Evolutionary conservation across 2,797 vertebrate genomes (phyloP).

Genomic region (Mormyrops attenuatus): DNA sequence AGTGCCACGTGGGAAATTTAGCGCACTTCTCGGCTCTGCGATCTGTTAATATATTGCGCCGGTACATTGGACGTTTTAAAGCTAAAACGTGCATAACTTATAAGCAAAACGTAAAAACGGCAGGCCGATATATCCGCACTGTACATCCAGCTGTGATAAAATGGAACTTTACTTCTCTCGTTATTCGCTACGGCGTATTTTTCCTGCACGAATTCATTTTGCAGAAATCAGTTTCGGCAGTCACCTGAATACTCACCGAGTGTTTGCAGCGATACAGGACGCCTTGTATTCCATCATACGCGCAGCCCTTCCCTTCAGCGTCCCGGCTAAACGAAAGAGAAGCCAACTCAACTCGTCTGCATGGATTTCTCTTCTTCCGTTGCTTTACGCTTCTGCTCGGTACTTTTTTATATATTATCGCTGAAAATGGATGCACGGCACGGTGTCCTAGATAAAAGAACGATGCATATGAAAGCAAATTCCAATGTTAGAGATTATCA

Average conservation of each 20-base stretch:
- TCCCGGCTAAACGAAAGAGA: background rate
- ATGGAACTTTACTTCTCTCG: background rate
- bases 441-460: conserved; percentile 59
- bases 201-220: background rate
- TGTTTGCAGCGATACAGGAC: background rate
- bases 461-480: conserved; percentile 41
- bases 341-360: background rate
- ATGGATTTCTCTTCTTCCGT: background rate
- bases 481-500: conserved; percentile 56
- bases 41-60: background rate
- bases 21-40: background rate
- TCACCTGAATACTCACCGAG: conserved; percentile 17
- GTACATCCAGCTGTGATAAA: background rate
- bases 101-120: background rate
- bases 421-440: conserved; percentile 43
- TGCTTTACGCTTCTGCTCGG: conserved; percentile 34
- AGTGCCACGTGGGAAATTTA: conserved; percentile 8
- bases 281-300: conserved; percentile 37
- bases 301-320: conserved; percentile 16
- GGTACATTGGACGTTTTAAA: background rate
- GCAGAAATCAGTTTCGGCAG: background rate
- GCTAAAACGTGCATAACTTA: background rate
- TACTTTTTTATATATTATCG: conserved; percentile 47
- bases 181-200: background rate
- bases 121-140: background rate